A percentile compares a stretch with the other conserved stretches of the same genome.
Evolutionary conservation across 1,140 invertebrate genomes (phyloP).

Genomic region (Galleria mellonella): DNA sequence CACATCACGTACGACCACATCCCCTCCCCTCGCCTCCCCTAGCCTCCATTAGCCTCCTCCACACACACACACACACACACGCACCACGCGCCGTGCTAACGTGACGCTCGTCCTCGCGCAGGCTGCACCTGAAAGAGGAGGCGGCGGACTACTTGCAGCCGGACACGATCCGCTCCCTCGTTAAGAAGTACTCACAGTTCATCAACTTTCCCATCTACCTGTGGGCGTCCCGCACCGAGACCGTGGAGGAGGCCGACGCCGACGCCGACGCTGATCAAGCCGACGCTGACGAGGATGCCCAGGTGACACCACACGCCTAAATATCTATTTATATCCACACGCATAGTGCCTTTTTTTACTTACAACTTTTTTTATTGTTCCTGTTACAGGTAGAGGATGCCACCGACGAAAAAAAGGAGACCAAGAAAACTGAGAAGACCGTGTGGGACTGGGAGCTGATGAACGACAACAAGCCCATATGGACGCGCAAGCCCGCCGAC

Average conservation of each 20-base stretch:
- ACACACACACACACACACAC: no score
- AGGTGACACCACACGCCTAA: conserved; percentile 44
- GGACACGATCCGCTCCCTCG: conserved; percentile 91
- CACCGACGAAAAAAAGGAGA: conserved; percentile 89
- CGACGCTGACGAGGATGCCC: conserved; percentile 77
- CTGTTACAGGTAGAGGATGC: conserved; percentile 75
- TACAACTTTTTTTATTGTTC: neutral
- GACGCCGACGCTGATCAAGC: conserved; percentile 66
- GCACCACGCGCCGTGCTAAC: no score
- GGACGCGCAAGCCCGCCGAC: conserved; percentile 93
- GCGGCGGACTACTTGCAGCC: conserved; percentile 96
- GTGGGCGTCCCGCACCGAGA: conserved; percentile 95
- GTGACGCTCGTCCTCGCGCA: conserved; percentile 38
- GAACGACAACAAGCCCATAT: conserved; percentile 98
- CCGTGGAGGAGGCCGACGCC: conserved; percentile 86
- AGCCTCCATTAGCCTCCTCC: no score
- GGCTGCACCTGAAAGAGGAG: conserved; percentile 96
- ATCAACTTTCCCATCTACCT: conserved; percentile 99
- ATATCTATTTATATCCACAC: no score
- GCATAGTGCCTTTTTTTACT: no score
- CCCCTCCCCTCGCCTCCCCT: no score
- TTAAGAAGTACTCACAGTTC: conserved; percentile 99
- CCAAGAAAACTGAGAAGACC: conserved; percentile 96
- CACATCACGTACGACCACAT: conserved; percentile 76
- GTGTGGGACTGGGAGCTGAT: conserved; percentile 98